Base-by-base conservation (phyloP, 2,797 vertebrate genomes). In the Poecile montanus region DNA sequence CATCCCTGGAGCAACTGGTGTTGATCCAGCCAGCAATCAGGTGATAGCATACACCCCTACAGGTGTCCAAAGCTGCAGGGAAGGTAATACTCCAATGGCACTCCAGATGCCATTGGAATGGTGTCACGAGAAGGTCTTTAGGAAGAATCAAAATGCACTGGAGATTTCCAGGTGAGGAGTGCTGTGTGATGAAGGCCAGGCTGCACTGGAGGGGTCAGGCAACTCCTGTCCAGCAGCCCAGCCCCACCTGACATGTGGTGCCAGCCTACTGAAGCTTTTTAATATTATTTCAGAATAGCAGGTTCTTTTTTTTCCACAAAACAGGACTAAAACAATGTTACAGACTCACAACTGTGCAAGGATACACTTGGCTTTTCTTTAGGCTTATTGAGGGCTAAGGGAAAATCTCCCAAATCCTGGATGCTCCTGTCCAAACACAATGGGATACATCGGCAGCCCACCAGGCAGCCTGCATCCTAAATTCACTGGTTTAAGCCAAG, bases 371-470 rank as follows among this genome's bases (percentile, higher is more conserved):
- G 6, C 16, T 47, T 70, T 91, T 51, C 53, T 63, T 80, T 42
- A 38, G 26, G 20, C 6, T 73, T 57, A 34, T 21, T 27, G 27
- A 65, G 27, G 6, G n/a, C 47, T 58, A 56, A 62, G 34, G 27
- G 22, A n/a, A 71, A 61, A 53, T 23, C 4, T 72, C 48, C 8
- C 40, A 68, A 22, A 61, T 30, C 23, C 51, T 61, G 25, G 3
- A 11, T 44, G 13, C 26, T 47, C 27, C 44, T 40, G 17, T 57
- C 15, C 42, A 62, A 87, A 68, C 27, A 48, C 9, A 9, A 17
- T 2, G 6, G 19, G 3, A 11, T 27, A 7, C 3, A 1, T 14
- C 0, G 1, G n/a, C 32, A 61, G 12, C 4, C 7, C 15, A 34
- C 11, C 9, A 34, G 50, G 23, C 38, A 93, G 45, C 18, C 16